Percentiles rank a stretch among this genome's conserved stretches.
These are phyloP conservation scores for Gasteruption jaculator DNA, from an alignment of 2,888 invertebrate species.

Conservation along the genomic window DNA sequence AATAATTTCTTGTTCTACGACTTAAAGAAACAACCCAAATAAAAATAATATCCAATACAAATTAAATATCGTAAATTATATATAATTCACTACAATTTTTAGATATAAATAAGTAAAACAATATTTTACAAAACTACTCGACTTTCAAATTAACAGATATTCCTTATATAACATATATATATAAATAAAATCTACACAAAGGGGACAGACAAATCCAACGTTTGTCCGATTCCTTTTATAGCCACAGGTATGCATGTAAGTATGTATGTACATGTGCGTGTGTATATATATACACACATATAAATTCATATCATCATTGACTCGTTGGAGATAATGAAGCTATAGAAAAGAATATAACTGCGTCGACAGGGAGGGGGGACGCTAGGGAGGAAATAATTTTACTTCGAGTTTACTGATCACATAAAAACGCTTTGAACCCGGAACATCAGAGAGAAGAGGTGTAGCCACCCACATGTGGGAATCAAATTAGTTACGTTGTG, in stretches of 20 bases:
- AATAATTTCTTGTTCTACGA: too few species aligned
- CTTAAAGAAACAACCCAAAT: too few species aligned
- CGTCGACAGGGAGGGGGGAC: slow-evolving; percentile 4
- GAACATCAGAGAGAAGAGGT: slow-evolving; percentile 23
- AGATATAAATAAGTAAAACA: too few species aligned
- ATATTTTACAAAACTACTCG: too few species aligned
- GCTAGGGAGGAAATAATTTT: slow-evolving; percentile 5
- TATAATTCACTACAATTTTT: too few species aligned
- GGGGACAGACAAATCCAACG: too few species aligned
- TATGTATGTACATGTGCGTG: slow-evolving; percentile 5
- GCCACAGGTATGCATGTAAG: slow-evolving; percentile 11
- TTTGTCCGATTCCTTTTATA: too few species aligned
- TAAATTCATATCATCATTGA: neutral
- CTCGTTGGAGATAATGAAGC: neutral
- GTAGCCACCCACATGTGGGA: slow-evolving; percentile 26
- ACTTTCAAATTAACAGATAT: too few species aligned
- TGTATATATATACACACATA: slow-evolving; percentile 9
- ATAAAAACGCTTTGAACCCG: slow-evolving; percentile 38
- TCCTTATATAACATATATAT: too few species aligned
- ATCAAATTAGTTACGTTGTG: slow-evolving; percentile 42
- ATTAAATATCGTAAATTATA: too few species aligned
- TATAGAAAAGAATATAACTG: slow-evolving; percentile 2
- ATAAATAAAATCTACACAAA: too few species aligned
- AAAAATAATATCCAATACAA: too few species aligned
- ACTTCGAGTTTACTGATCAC: slow-evolving; percentile 29